A percentile compares a stretch with the other conserved stretches of the same genome.
Conservation (phyloP, 1,140 invertebrate species). For the Drosophila nasuta region DNA sequence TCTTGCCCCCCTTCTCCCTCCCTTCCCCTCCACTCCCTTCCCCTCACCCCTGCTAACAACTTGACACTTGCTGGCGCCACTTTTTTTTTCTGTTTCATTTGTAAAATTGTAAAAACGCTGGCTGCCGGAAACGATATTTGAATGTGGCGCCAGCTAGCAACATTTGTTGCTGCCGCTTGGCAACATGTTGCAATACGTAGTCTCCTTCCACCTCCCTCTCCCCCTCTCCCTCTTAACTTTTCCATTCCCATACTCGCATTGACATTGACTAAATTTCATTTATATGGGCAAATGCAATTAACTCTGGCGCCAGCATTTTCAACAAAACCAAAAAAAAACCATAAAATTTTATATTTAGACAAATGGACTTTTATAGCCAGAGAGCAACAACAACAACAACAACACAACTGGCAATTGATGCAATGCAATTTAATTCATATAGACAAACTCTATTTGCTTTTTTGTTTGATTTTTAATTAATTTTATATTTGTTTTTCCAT, state of each 20-base stretch:
- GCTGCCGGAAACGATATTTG: slow-evolving; percentile 32
- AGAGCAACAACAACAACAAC: slow-evolving; percentile 33
- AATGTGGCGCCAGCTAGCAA: slow-evolving; percentile 28
- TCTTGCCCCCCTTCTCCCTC: slow-evolving; percentile 8
- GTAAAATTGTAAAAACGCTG: slow-evolving; percentile 31
- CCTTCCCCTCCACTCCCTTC: not conserved
- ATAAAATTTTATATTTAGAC: slow-evolving; percentile 34
- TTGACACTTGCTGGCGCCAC: slow-evolving; percentile 78
- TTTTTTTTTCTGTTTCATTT: slow-evolving; percentile 25
- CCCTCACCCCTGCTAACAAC: slow-evolving; percentile 37
- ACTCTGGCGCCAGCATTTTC: slow-evolving; percentile 39
- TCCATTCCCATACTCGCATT: slow-evolving; percentile 26
- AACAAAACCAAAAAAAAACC: not conserved
- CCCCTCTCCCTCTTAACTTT: not conserved
- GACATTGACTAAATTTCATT: slow-evolving; percentile 47
- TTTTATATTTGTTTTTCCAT: not conserved
- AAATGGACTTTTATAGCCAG: slow-evolving; percentile 43
- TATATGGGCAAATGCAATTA: slow-evolving; percentile 56
- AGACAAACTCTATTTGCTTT: too few relatives aligned
- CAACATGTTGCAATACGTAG: not conserved
- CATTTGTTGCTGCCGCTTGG: slow-evolving; percentile 1
- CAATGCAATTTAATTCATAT: slow-evolving; percentile 14
- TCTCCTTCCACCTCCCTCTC: not conserved
- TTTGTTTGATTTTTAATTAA: slow-evolving; percentile 25
- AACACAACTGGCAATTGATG: slow-evolving; percentile 35